These are phyloP conservation scores for Thereva nobilitata DNA, from an alignment of 2,888 invertebrate species.

Conservation along the genomic window DNA sequence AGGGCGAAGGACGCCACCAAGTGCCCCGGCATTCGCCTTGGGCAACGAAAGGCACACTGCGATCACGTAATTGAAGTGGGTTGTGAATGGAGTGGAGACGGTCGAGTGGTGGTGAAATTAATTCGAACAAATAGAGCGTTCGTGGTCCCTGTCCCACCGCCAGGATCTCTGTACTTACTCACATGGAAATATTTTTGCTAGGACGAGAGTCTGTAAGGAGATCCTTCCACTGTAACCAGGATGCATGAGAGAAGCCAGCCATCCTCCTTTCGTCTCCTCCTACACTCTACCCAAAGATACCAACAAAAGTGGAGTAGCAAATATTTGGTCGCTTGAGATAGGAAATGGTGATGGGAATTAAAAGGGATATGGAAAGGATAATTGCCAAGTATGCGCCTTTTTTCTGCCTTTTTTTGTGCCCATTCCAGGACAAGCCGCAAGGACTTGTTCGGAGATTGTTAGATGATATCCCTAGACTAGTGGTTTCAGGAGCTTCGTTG, in stretches of 20 bases:
- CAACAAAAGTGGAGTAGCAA: slow-evolving; percentile 33
- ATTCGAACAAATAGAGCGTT: slow-evolving; percentile 28
- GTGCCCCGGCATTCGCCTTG: slow-evolving; percentile 14
- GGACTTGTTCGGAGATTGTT: slow-evolving; percentile 12
- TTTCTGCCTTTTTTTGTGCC: slow-evolving; percentile 8
- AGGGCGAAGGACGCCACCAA: slow-evolving; percentile 19
- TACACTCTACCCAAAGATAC: slow-evolving; percentile 11
- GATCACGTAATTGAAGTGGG: slow-evolving; percentile 34
- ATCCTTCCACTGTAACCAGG: slow-evolving; percentile 1
- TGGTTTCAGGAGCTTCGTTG: background rate
- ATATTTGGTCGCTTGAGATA: slow-evolving; percentile 39
- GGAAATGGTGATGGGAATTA: slow-evolving; percentile 34
- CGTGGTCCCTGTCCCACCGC: slow-evolving; percentile 2
- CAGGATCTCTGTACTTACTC: slow-evolving; percentile 24
- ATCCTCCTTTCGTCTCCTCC: too few relatives aligned
- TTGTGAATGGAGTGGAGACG: slow-evolving; percentile 7
- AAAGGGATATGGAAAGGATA: slow-evolving; percentile 29
- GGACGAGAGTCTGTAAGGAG: background rate
- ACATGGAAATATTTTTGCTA: slow-evolving; percentile 22
- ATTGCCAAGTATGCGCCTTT: slow-evolving; percentile 37
- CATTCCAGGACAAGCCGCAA: slow-evolving; percentile 7
- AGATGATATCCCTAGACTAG: slow-evolving; percentile 1
- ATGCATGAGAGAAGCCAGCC: background rate
- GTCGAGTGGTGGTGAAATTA: slow-evolving; percentile 5
- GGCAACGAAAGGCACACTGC: slow-evolving; percentile 21